A percentile compares a stretch with the other conserved stretches of the same genome.
phyloP scores from a whole-genome alignment of 2,113 vertebrate species.

The Channa argus region DNA sequence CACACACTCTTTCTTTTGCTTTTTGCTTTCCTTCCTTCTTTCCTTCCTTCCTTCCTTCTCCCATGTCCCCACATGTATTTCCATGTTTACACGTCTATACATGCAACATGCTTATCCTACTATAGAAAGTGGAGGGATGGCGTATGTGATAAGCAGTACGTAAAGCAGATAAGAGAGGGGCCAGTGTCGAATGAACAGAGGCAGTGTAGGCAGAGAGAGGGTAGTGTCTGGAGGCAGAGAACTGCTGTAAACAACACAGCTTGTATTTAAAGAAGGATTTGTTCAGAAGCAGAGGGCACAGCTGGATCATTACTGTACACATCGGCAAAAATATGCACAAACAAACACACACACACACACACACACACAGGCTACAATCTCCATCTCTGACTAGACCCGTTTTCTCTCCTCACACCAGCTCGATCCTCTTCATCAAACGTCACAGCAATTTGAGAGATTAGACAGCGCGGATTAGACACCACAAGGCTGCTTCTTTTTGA shows the following conservation, averaged over 20 bases:
- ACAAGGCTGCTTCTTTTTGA: slow-evolving; percentile 71
- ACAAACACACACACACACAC: not conserved
- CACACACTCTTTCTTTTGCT: slow-evolving; percentile 13
- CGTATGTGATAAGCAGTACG: slow-evolving; percentile 71
- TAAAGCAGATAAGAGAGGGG: slow-evolving; percentile 73
- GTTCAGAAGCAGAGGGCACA: slow-evolving; percentile 55
- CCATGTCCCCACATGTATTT: slow-evolving; percentile 27
- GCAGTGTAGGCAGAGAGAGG: slow-evolving; percentile 48
- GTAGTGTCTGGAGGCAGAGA: slow-evolving; percentile 63
- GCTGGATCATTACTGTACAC: slow-evolving; percentile 65
- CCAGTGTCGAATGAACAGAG: slow-evolving; percentile 60
- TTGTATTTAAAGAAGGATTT: slow-evolving; percentile 76
- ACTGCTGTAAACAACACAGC: slow-evolving; percentile 68
- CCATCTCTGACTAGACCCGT: slow-evolving; percentile 38
- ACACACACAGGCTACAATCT: not conserved
- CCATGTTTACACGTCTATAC: slow-evolving; percentile 29
- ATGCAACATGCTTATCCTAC: slow-evolving; percentile 43
- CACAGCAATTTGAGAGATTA: slow-evolving; percentile 82
- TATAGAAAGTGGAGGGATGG: slow-evolving; percentile 53
- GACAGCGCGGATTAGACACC: slow-evolving; percentile 74
- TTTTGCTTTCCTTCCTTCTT: slow-evolving; percentile 15
- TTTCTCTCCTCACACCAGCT: slow-evolving; percentile 55
- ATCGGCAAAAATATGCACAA: slow-evolving; percentile 46
- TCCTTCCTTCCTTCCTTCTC: slow-evolving; percentile 13
- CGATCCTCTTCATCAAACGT: slow-evolving; percentile 73